These are phyloP conservation scores for Stegastes partitus DNA, from an alignment of 2,113 vertebrate genomes.

Conservation along the genomic window DNA sequence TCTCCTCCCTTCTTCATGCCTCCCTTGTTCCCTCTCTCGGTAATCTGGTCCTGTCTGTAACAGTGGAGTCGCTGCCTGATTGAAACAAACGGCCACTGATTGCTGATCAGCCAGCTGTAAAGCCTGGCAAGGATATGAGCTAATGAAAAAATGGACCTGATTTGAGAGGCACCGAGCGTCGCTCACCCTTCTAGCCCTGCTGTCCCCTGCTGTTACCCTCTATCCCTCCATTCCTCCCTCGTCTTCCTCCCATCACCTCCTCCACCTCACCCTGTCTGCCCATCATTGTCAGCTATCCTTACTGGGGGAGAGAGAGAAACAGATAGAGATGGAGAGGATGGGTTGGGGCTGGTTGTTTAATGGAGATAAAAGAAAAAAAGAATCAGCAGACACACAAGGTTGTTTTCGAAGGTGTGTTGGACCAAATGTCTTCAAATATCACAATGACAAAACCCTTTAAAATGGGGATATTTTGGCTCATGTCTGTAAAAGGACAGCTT, in stretches of 20 bases:
- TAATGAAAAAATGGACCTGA: conserved; percentile 94
- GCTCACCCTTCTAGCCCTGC: conserved; percentile 78
- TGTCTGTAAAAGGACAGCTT: neutral
- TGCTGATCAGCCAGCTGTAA: conserved; percentile 95
- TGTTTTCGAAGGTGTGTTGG: conserved; percentile 4
- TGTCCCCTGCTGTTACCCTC: conserved; percentile 80
- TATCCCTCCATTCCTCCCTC: conserved; percentile 65
- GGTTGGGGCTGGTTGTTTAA: conserved; percentile 85
- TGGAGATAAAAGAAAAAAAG: conserved; percentile 71
- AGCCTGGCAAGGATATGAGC: conserved; percentile 92
- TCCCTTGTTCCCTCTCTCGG: conserved; percentile 65
- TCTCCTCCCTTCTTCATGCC: conserved; percentile 54
- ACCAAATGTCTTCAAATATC: neutral
- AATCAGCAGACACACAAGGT: conserved; percentile 77
- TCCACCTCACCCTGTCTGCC: conserved; percentile 65
- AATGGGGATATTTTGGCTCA: neutral
- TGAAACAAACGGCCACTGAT: conserved; percentile 95
- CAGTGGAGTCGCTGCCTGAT: conserved; percentile 91
- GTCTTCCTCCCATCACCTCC: conserved; percentile 62
- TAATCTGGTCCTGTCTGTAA: conserved; percentile 86
- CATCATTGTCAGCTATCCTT: conserved; percentile 66
- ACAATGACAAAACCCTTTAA: neutral
- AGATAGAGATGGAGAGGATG: conserved; percentile 65
- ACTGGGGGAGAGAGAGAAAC: conserved; percentile 33
- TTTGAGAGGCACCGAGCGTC: conserved; percentile 88